Evolutionary conservation across 2,113 vertebrate genomes (phyloP), one percentile per base, ranked within the genome.

Genomic region (Notothenia rossii): DNA sequence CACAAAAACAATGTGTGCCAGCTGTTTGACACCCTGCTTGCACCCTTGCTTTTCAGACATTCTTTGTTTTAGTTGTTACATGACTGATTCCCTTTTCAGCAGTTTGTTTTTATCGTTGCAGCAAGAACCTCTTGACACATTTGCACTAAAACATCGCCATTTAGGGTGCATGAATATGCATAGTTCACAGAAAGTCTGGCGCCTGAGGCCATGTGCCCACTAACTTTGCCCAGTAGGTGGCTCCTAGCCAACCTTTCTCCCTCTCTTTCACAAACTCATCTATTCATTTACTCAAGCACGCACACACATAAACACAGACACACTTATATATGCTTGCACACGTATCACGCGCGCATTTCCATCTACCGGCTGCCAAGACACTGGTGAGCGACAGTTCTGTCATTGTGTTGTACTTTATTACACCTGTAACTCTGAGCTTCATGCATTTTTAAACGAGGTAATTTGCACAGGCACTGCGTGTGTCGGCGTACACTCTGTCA

Each of bases 371-470:
- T 71, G 71, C 83, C 69, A 65, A 75, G 78, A 72, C 73, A 58
- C 72, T 59, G 55, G 79, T 89, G 89, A 90, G 81, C 77, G 75
- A 87, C 87, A 84, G 86, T 43, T 33, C 88, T 91, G 92, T 89
- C 84, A 88, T 59, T 80, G 84, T 88, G 72, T 84, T 89, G 81
- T 85, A 93, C 90, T 94, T 91, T 93, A 93, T 92, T 94, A 93
- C 88, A 95, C 91, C 92, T 95, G 90, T 76, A 95, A 90, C 91
- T 81, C 81, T 80, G 85, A 73, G 89, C 81, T 90, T 94, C 93
- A 94, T 94, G 93, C 93, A 94, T 95, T 94, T 95, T 95, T 95
- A 93, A 96, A 95, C 56, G 76, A 78, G 81, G 88, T 92, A 91
- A 95, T 95, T 95, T 95, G 89, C 91, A 93, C 88, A 90, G 79